These are phyloP conservation scores for Notolepis coatsorum DNA, from an alignment of 2,797 vertebrate genomes.

Conservation along the genomic window DNA sequence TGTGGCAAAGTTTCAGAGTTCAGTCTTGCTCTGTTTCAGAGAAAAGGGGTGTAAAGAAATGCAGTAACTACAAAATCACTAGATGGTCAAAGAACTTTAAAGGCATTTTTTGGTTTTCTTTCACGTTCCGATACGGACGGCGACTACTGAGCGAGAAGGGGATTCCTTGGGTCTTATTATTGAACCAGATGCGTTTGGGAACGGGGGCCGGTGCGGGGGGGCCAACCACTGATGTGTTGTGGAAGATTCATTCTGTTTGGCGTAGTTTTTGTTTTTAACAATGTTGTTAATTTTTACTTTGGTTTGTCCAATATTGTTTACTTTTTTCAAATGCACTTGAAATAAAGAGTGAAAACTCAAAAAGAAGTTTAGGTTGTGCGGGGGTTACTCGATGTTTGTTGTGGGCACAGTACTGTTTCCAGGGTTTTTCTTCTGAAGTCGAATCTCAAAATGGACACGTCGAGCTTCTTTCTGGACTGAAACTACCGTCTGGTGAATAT, in stretches of 20 bases:
- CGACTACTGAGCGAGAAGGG: constrained; percentile 7
- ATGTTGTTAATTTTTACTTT: constrained; percentile 12
- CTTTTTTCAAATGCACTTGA: constrained; percentile 64
- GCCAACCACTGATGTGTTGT: constrained; percentile 55
- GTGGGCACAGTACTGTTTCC: constrained; percentile 31
- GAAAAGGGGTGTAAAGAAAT: too few species aligned
- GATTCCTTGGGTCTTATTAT: constrained; percentile 22
- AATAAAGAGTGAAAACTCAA: constrained; percentile 30
- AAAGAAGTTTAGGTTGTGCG: constrained; percentile 42
- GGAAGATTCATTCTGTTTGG: constrained; percentile 43
- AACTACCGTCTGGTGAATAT: too few species aligned
- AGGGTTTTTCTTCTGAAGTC: constrained; percentile 23
- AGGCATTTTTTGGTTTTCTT: too few species aligned
- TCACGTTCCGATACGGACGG: too few species aligned
- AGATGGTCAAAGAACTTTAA: too few species aligned
- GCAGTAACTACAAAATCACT: too few species aligned
- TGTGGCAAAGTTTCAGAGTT: too few species aligned
- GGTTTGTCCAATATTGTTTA: constrained; percentile 29
- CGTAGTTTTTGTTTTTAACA: constrained; percentile 42
- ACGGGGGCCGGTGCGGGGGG: constrained; percentile 40
- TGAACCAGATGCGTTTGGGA: constrained; percentile 22
- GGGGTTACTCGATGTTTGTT: constrained; percentile 29
- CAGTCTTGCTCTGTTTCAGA: too few species aligned
- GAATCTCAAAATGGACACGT: constrained; percentile 7
- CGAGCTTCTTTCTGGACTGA: neutral